phyloP scores from a whole-genome alignment of 2,888 invertebrate species.

The Hirtodrosophila alboralis region DNA sequence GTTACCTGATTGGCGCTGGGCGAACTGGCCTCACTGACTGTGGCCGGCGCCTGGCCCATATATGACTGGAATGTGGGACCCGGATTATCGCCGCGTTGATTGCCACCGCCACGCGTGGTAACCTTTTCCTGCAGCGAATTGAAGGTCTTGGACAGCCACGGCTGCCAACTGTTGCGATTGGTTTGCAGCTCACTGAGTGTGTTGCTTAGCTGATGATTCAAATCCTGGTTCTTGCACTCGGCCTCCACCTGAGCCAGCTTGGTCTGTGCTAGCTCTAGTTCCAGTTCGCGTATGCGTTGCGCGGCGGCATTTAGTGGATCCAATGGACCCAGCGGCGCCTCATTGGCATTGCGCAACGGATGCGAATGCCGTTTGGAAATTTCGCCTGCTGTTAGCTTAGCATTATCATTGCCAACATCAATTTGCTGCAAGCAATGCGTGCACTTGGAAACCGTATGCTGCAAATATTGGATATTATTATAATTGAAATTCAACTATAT shows the following conservation, averaged over 20 bases:
- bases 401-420: conserved; percentile 58
- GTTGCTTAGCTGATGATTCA: conserved; percentile 94
- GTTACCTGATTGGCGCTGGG: conserved; percentile 83
- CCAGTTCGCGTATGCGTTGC: conserved; percentile 92
- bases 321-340: conserved; percentile 81
- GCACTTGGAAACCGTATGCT: conserved; percentile 86
- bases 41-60: conserved; percentile 70
- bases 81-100: conserved; percentile 56
- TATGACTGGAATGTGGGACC: conserved; percentile 84
- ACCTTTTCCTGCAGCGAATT: conserved; percentile 84
- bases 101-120: conserved; percentile 66
- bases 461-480: conserved; percentile 40
- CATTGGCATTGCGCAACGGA: conserved; percentile 62
- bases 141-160: conserved; percentile 97
- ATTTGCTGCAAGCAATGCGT: conserved; percentile 80
- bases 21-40: conserved; percentile 80
- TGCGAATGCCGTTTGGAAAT: conserved; percentile 25
- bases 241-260: conserved; percentile 98
- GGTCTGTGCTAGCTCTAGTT: conserved; percentile 97
- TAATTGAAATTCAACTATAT: no score
- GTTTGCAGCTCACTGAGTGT: conserved; percentile 90
- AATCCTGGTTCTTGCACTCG: conserved; percentile 97
- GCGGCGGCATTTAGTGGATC: conserved; percentile 82
- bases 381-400: conserved; percentile 21
- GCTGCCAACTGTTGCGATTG: conserved; percentile 88